A percentile compares a stretch with the other conserved stretches of the same genome.
phyloP scores from a whole-genome alignment of 2,797 vertebrate species.

The Lagocephalus sceleratus region DNA sequence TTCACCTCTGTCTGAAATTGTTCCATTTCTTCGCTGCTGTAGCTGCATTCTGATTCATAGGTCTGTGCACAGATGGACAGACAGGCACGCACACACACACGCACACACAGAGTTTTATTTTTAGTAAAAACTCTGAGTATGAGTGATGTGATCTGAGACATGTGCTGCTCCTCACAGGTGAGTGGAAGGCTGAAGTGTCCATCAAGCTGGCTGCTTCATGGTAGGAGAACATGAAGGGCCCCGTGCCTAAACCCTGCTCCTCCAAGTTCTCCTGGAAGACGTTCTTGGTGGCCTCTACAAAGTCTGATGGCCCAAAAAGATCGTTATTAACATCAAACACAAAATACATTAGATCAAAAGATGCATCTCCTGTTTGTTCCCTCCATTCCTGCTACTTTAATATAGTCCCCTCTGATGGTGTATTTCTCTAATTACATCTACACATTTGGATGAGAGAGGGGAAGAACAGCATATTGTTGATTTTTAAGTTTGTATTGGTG shows the following conservation, averaged over 20 bases:
- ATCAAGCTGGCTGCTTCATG: constrained; percentile 87
- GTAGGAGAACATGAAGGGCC: constrained; percentile 83
- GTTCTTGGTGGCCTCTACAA: constrained; percentile 80
- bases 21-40: constrained; percentile 82
- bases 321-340: no score
- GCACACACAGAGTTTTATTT: neutral
- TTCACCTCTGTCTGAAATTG: constrained; percentile 83
- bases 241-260: constrained; percentile 73
- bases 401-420: no score
- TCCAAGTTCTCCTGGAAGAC: constrained; percentile 81
- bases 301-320: constrained; percentile 65
- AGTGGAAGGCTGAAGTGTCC: constrained; percentile 89
- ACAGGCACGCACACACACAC: constrained; percentile 10
- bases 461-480: no score
- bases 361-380: no score
- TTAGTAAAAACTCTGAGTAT: neutral
- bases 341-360: no score
- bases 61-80: constrained; percentile 62
- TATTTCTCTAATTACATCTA: no score
- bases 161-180: constrained; percentile 71
- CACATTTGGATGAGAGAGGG: no score
- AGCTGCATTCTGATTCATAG: constrained; percentile 78
- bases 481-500: no score
- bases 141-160: neutral
- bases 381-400: no score